Conservation (phyloP, 2,797 vertebrate genomes). For the Eremophila alpestris region DNA sequence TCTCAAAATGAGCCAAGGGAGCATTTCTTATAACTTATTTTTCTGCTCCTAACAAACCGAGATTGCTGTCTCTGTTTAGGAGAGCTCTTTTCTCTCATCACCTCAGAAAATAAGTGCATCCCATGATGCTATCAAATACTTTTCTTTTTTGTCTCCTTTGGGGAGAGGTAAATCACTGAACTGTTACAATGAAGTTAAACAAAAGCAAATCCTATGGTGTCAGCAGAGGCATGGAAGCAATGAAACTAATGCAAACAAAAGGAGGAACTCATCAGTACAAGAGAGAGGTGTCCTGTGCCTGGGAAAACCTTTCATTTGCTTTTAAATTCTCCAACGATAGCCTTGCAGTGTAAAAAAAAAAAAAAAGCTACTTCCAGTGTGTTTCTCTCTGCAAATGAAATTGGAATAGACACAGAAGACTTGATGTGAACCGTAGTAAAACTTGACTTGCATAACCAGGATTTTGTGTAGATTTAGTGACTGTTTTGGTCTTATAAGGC, state of each 20-base stretch:
- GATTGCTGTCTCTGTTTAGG: neutral
- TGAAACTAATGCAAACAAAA: neutral
- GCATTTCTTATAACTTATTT: neutral
- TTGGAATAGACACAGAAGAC: neutral
- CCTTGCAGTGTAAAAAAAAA: neutral
- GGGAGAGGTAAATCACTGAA: neutral
- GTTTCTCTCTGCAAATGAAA: neutral
- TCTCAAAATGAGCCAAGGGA: neutral
- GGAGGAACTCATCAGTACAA: neutral
- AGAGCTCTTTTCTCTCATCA: neutral
- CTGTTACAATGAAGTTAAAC: neutral
- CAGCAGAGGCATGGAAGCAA: neutral
- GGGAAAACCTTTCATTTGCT: neutral
- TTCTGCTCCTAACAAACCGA: neutral
- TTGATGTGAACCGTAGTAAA: neutral
- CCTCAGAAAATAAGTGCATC: neutral
- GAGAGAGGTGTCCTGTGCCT: neutral
- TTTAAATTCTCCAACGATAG: neutral
- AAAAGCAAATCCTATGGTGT: neutral
- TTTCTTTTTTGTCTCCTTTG: rapidly evolving
- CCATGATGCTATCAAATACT: neutral
- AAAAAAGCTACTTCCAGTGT: neutral
- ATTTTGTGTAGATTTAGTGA: neutral
- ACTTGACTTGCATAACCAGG: neutral
- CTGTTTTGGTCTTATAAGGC: neutral